These are phyloP conservation scores for Tetragonula carbonaria DNA, from an alignment of 2,888 invertebrate species.

Conservation along the genomic window DNA sequence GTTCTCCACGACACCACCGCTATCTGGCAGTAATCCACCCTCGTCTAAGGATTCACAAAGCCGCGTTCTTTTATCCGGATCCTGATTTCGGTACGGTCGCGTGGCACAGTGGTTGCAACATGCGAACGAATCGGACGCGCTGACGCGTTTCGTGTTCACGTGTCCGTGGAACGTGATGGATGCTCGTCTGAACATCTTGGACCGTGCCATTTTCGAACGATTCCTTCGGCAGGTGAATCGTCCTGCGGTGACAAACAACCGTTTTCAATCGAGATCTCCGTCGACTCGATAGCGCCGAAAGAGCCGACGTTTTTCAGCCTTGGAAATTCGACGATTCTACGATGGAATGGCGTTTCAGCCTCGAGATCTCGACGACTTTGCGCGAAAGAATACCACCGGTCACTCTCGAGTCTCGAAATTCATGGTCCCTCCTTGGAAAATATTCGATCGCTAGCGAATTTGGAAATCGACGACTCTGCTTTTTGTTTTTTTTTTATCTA, in stretches of 20 bases:
- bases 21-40: slow-evolving; percentile 71
- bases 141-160: slow-evolving; percentile 3
- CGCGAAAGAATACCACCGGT: no score
- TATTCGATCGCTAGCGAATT: no score
- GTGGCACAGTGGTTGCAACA: slow-evolving; percentile 44
- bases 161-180: slow-evolving; percentile 3
- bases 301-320: not conserved
- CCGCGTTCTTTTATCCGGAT: slow-evolving; percentile 12
- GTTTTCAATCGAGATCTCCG: slow-evolving; percentile 4
- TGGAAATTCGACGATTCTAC: not conserved
- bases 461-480: not conserved
- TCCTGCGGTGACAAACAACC: not conserved
- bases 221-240: not conserved
- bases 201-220: not conserved
- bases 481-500: not conserved
- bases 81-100: not conserved
- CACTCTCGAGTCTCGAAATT: no score
- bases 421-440: no score
- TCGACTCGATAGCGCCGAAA: not conserved
- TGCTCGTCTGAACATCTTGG: not conserved
- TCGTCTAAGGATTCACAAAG: slow-evolving; percentile 67
- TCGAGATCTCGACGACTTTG: not conserved
- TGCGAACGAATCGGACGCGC: slow-evolving; percentile 21
- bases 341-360: not conserved
- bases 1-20: slow-evolving; percentile 68